Conservation (phyloP, 2,797 vertebrate genomes). For the Mionectes olivaceus region DNA sequence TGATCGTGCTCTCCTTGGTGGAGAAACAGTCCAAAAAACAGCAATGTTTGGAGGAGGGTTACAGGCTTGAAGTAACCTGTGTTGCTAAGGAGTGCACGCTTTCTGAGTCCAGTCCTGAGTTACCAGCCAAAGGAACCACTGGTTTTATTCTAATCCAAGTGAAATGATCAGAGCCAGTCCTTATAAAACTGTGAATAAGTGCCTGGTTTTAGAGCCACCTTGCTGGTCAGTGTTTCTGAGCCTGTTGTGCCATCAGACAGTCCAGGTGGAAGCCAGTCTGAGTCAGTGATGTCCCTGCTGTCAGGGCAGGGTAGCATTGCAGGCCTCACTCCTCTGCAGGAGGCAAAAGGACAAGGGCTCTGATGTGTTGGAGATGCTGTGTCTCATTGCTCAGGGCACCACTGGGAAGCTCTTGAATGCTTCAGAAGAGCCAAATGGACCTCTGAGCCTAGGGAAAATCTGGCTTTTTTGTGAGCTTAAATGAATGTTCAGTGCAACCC, state of each 20-base stretch:
- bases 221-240: not conserved
- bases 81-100: not conserved
- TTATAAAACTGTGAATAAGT: not conserved
- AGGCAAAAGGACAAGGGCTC: not conserved
- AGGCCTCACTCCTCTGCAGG: not conserved
- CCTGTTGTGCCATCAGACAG: not conserved
- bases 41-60: not conserved
- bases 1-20: not conserved
- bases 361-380: not conserved
- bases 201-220: not conserved
- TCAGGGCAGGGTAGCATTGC: not conserved
- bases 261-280: not conserved
- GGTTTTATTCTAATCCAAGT: not conserved
- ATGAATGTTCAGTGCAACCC: not conserved
- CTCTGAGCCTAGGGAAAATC: not conserved
- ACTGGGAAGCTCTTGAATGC: not conserved
- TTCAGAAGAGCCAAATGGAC: not conserved
- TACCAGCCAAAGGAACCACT: not conserved
- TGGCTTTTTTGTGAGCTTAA: not conserved
- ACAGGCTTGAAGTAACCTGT: not conserved
- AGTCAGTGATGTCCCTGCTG: not conserved
- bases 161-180: not conserved
- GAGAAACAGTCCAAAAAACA: not conserved
- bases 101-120: not conserved
- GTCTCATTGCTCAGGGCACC: not conserved